Percentiles rank a stretch among this genome's conserved stretches.
Evolutionary conservation across 2,888 invertebrate species (phyloP).

Genomic region (Scaptomyza polygonia): DNA sequence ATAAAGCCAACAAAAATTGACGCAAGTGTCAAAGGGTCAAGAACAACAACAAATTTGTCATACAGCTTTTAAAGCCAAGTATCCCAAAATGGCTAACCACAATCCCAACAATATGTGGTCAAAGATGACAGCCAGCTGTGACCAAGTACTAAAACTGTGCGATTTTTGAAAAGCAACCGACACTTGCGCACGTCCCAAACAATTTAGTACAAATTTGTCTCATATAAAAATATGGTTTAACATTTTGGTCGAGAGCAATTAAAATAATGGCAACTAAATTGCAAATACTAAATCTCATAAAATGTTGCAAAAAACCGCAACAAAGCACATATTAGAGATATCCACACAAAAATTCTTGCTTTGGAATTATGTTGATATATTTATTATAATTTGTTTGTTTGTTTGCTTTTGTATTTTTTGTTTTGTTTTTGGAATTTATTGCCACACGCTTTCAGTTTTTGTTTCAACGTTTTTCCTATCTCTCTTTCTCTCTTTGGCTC

Average conservation of each 20-base stretch:
- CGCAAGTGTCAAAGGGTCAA: conserved; percentile 27
- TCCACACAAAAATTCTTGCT: not conserved
- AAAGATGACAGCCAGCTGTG: conserved; percentile 11
- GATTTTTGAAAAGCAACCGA: conserved; percentile 6
- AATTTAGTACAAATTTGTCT: conserved; percentile 31
- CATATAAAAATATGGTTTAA: conserved; percentile 16
- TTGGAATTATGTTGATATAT: conserved; percentile 14
- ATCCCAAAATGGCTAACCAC: conserved; percentile 31
- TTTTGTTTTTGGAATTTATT: conserved; percentile 5
- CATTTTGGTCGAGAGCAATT: conserved; percentile 61
- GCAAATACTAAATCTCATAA: conserved; percentile 14
- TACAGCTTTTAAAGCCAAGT: conserved; percentile 5
- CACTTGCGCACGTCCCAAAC: conserved; percentile 33
- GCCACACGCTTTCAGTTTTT: conserved; percentile 23
- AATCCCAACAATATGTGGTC: conserved; percentile 41
- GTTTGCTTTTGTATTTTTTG: too few relatives aligned
- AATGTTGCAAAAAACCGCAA: conserved; percentile 30
- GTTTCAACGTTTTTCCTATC: conserved; percentile 28
- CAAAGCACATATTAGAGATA: conserved; percentile 16
- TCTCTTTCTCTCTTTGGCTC: conserved; percentile 43
- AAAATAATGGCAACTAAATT: conserved; percentile 56
- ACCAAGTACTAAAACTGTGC: conserved; percentile 1
- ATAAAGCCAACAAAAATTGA: conserved; percentile 13
- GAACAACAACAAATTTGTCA: conserved; percentile 8
- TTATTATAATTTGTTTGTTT: conserved; percentile 2